Conservation (phyloP, 2,113 vertebrate species). For the Silurus asotus region DNA sequence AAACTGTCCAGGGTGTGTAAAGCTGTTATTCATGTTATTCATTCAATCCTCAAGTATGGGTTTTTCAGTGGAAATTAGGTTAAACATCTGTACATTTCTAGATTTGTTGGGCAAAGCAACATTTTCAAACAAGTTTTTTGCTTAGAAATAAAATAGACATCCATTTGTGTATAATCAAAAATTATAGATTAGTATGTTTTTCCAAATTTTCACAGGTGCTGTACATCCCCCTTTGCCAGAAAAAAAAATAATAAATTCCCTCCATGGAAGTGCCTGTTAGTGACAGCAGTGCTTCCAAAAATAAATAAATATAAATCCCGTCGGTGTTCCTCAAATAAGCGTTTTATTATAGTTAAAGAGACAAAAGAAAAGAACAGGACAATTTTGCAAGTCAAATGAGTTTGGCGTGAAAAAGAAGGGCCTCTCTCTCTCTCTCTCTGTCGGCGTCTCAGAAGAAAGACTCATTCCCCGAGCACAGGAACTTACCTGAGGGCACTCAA, state of each 20-base stretch:
- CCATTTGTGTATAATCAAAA: too few relatives aligned
- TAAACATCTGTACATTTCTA: too few relatives aligned
- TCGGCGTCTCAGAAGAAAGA: conserved; percentile 25
- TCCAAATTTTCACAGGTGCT: background rate
- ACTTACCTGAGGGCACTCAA: conserved; percentile 43
- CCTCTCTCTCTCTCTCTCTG: background rate
- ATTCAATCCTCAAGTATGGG: too few relatives aligned
- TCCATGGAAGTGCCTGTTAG: background rate
- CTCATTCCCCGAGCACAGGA: conserved; percentile 8
- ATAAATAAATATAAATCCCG: background rate
- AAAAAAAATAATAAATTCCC: background rate
- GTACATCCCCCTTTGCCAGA: background rate
- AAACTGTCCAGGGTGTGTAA: too few relatives aligned
- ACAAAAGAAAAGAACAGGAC: background rate
- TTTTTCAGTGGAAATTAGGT: too few relatives aligned
- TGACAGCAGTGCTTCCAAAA: background rate
- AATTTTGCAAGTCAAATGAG: conserved; percentile 37
- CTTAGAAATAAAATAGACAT: too few relatives aligned
- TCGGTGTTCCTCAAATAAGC: conserved; percentile 19
- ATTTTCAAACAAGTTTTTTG: too few relatives aligned
- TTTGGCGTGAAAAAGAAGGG: background rate
- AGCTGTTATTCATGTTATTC: too few relatives aligned
- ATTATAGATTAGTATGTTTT: too few relatives aligned
- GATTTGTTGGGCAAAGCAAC: too few relatives aligned
- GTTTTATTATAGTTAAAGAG: conserved; percentile 1